Evolutionary conservation across 1,140 invertebrate genomes (phyloP).

Genomic region (Trissolcus basalis): DNA sequence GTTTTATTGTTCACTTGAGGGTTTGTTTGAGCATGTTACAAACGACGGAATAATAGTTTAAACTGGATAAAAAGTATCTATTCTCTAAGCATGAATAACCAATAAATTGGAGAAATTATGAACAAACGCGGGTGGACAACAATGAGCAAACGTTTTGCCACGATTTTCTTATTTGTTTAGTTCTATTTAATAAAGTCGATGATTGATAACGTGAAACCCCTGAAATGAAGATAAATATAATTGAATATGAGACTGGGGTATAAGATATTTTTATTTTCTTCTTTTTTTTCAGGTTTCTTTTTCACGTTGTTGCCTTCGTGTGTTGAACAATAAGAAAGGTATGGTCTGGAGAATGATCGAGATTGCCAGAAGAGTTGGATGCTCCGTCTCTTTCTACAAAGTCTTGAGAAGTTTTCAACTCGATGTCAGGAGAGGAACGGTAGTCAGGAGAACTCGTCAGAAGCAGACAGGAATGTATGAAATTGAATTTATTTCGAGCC

Average conservation of each 20-base stretch:
- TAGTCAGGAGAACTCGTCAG: constrained; percentile 64
- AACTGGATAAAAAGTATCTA: constrained; percentile 11
- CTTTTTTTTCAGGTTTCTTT: constrained; percentile 17
- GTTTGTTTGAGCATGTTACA: constrained; percentile 12
- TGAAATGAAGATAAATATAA: constrained; percentile 25
- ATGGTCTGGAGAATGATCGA: constrained; percentile 42
- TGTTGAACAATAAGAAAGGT: constrained; percentile 44
- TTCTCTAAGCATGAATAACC: constrained; percentile 23
- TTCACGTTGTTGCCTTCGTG: constrained; percentile 39
- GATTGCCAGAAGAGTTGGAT: constrained; percentile 49
- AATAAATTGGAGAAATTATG: constrained; percentile 45
- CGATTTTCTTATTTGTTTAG: constrained; percentile 12
- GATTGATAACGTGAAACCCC: constrained; percentile 5
- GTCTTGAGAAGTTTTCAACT: constrained; percentile 54
- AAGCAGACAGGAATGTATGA: constrained; percentile 67
- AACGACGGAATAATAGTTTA: constrained; percentile 39
- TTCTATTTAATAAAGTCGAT: background rate
- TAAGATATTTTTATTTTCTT: constrained; percentile 23
- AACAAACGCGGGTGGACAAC: background rate
- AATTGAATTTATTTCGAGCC: constrained; percentile 68
- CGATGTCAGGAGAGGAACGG: constrained; percentile 52
- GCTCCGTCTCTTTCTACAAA: constrained; percentile 45
- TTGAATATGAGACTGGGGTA: constrained; percentile 22
- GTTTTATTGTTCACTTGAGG: constrained; percentile 41
- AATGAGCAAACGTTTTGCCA: background rate